Evolutionary conservation across 1,140 invertebrate genomes (phyloP).

Genomic region (Grapholita molesta): DNA sequence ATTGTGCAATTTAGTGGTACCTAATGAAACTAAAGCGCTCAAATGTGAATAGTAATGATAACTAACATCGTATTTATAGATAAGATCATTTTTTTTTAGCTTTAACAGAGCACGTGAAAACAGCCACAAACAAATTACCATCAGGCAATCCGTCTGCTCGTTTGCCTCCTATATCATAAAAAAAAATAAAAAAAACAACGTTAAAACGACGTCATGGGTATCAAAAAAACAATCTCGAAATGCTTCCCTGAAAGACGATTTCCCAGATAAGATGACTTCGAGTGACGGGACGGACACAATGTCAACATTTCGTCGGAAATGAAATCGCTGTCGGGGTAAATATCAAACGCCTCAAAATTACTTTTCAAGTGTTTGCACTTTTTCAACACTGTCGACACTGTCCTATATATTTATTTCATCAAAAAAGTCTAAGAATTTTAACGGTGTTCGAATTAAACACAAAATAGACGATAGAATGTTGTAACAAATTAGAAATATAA

Average conservation of each 20-base stretch:
- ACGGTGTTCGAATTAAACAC: slow-evolving; percentile 12
- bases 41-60: too few species aligned
- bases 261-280: neutral
- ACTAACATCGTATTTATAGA: too few species aligned
- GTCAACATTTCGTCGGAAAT: slow-evolving; percentile 14
- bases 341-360: slow-evolving; percentile 4
- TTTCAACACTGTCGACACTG: neutral
- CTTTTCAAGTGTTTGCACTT: slow-evolving; percentile 14
- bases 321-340: neutral
- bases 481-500: neutral
- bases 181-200: too few species aligned
- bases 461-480: neutral
- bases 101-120: too few species aligned
- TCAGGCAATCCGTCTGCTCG: too few species aligned
- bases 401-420: neutral
- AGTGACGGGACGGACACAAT: neutral
- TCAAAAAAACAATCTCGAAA: neutral
- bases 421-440: neutral
- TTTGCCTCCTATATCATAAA: too few species aligned
- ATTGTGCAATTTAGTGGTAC: too few species aligned
- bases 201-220: neutral
- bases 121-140: too few species aligned
- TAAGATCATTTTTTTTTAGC: too few species aligned
- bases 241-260: neutral
- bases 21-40: too few species aligned